Conservation (phyloP, 35 echinoderm and acorn worm genomes). For the Ophioderma brevispina region DNA sequence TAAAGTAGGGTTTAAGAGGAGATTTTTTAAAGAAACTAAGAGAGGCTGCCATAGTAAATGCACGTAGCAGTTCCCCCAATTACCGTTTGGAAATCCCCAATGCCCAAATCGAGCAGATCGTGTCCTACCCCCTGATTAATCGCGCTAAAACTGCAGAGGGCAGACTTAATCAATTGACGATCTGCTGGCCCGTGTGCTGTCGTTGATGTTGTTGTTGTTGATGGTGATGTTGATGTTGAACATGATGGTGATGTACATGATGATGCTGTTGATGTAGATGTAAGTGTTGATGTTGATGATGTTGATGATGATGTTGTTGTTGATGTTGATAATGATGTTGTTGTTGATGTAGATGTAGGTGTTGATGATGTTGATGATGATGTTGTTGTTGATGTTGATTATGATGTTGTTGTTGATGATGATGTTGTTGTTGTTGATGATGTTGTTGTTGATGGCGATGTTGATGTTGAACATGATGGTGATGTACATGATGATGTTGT, state of each 20-base stretch:
- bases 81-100: no score
- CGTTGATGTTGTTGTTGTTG: background rate
- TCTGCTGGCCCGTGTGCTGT: background rate
- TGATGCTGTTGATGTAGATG: background rate
- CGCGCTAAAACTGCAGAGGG: no score
- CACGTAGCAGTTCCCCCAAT: no score
- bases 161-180: no score
- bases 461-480: background rate
- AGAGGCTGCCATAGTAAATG: no score
- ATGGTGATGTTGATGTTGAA: background rate
- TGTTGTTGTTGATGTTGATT: no score
- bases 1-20: no score
- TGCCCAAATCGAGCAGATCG: no score
- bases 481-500: background rate
- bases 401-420: no score
- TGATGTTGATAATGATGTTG: slow-evolving; percentile 4
- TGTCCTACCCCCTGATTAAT: no score
- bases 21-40: background rate
- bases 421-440: background rate
- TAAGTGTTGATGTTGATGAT: background rate
- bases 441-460: background rate
- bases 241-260: background rate
- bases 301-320: background rate
- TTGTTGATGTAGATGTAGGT: background rate
- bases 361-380: background rate